Evolutionary conservation across 2,797 vertebrate species (phyloP).

Genomic region (Adrianichthys oophorus): DNA sequence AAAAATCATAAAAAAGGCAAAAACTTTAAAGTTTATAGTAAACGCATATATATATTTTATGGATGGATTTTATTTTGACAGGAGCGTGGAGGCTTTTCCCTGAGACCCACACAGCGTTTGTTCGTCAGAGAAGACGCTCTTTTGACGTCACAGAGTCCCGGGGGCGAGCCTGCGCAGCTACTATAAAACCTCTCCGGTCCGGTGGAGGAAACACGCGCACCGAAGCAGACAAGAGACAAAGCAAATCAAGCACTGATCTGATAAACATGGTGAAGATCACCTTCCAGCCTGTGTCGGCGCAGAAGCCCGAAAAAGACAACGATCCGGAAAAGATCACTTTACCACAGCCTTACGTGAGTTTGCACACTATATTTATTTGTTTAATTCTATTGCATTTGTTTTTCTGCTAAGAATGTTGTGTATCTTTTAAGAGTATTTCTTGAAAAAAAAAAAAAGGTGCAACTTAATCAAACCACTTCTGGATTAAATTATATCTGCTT

Average conservation of each 20-base stretch:
- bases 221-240: constrained; percentile 38
- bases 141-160: constrained; percentile 68
- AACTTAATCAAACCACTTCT: too few species aligned
- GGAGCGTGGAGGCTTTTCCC: constrained; percentile 58
- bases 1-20: accelerated
- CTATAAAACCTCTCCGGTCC: constrained; percentile 60
- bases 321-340: constrained; percentile 78
- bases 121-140: constrained; percentile 72
- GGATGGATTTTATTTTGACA: constrained; percentile 67
- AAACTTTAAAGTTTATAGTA: accelerated
- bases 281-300: constrained; percentile 79
- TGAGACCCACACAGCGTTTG: constrained; percentile 63
- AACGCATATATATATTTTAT: neutral
- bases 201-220: constrained; percentile 43
- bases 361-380: constrained; percentile 32
- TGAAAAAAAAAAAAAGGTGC: too few species aligned
- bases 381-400: constrained; percentile 18
- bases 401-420: neutral
- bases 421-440: too few species aligned
- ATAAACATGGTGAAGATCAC: constrained; percentile 88
- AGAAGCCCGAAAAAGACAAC: constrained; percentile 84
- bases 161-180: constrained; percentile 50
- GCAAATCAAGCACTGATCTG: constrained; percentile 19
- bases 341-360: constrained; percentile 81
- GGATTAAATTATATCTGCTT: too few species aligned